Evolutionary conservation across 2,888 invertebrate genomes (phyloP).

Genomic region (Zaprionus lineosus): DNA sequence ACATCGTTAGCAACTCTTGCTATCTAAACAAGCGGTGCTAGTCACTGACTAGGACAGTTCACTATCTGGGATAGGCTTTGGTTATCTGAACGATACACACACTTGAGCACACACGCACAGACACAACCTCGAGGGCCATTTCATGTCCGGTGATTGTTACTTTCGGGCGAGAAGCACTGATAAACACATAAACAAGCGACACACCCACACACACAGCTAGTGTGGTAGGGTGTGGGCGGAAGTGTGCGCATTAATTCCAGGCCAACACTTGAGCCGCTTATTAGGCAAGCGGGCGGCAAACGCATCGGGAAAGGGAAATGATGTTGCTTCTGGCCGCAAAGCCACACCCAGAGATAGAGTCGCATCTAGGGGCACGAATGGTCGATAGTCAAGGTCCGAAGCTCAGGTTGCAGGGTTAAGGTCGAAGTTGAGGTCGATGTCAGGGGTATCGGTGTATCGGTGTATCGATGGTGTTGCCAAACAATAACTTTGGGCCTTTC

Average conservation of each 20-base stretch:
- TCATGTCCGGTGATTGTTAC: slow-evolving; percentile 54
- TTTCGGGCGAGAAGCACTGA: slow-evolving; percentile 36
- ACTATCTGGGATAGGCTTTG: too few species aligned
- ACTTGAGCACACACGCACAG: slow-evolving; percentile 4
- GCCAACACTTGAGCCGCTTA: slow-evolving; percentile 73
- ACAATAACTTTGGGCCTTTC: slow-evolving; percentile 73
- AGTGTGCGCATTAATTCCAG: slow-evolving; percentile 64
- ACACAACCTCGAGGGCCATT: slow-evolving; percentile 17
- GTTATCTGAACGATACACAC: slow-evolving; percentile 31
- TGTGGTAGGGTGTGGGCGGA: background rate
- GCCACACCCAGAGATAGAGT: slow-evolving; percentile 7
- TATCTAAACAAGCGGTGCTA: slow-evolving; percentile 28
- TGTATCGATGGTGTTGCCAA: slow-evolving; percentile 43
- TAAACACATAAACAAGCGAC: slow-evolving; percentile 43
- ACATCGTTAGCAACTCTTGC: slow-evolving; percentile 43
- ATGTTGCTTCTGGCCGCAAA: slow-evolving; percentile 34
- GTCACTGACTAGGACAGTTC: slow-evolving; percentile 21
- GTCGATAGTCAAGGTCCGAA: too few species aligned
- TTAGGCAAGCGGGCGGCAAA: slow-evolving; percentile 42
- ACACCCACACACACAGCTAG: slow-evolving; percentile 18
- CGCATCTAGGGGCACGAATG: too few species aligned
- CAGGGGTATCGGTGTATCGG: too few species aligned
- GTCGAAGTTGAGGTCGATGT: slow-evolving; percentile 46
- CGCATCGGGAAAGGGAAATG: slow-evolving; percentile 52
- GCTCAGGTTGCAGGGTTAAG: too few species aligned